phyloP scores from a whole-genome alignment of 2,113 vertebrate genomes.

The Acanthisitta chloris region DNA sequence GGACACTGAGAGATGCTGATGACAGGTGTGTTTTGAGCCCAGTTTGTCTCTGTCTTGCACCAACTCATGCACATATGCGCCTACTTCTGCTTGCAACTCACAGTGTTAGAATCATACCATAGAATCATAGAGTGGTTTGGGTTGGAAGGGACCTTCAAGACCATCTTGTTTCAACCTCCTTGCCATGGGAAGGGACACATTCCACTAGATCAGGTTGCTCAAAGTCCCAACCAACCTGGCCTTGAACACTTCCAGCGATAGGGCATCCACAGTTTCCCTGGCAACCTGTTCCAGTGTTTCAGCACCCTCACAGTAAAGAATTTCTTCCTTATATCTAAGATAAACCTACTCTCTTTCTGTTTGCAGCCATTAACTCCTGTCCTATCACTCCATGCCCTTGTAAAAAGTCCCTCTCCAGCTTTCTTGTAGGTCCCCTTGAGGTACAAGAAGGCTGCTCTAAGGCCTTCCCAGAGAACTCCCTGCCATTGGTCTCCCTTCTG shows the following conservation, averaged over 20 bases:
- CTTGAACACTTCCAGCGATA: background rate
- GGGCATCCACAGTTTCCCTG: background rate
- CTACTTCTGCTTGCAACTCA: background rate
- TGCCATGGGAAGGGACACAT: background rate
- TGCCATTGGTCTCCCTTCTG: background rate
- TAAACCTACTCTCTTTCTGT: background rate
- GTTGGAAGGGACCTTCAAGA: background rate
- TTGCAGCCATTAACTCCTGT: background rate
- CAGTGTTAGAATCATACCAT: background rate
- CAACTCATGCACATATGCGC: accelerated
- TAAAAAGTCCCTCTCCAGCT: background rate
- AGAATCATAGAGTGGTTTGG: background rate
- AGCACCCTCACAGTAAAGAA: background rate
- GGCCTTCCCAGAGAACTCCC: background rate
- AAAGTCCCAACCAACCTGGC: background rate
- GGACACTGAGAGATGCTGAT: background rate
- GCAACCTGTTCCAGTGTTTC: background rate
- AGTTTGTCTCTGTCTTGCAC: background rate
- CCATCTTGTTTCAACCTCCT: background rate
- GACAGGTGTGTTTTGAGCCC: background rate
- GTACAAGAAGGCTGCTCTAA: background rate
- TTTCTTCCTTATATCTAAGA: background rate
- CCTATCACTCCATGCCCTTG: background rate
- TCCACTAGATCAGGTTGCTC: background rate
- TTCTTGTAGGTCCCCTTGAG: background rate